Evolutionary conservation across 1,140 invertebrate species (phyloP).

Genomic region (Nylanderia fulva): DNA sequence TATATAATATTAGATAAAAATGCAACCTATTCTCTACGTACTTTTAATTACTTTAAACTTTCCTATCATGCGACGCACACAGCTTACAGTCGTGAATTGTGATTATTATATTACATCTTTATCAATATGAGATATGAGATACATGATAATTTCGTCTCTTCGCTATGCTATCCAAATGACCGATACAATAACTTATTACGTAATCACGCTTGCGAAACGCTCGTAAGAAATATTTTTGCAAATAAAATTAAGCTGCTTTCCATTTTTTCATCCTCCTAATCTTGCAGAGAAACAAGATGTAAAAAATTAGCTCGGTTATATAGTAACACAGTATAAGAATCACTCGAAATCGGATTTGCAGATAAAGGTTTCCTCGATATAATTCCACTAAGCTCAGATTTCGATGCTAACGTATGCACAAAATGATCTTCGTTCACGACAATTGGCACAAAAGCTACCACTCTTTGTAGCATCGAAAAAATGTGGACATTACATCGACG

Average conservation of each 20-base stretch:
- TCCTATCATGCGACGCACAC: neutral
- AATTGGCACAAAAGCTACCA: neutral
- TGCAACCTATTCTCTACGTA: neutral
- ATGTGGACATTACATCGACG: neutral
- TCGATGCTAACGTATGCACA: neutral
- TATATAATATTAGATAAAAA: neutral
- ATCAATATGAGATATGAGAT: slow-evolving; percentile 28
- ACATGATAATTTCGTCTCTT: slow-evolving; percentile 2
- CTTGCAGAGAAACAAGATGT: too few species aligned
- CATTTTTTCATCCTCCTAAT: neutral
- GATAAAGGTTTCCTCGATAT: neutral
- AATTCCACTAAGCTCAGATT: neutral
- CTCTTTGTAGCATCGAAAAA: neutral
- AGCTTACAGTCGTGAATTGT: neutral
- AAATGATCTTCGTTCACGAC: neutral
- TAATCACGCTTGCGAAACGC: neutral
- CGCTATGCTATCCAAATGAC: neutral
- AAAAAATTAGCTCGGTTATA: neutral
- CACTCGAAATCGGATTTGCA: too few species aligned
- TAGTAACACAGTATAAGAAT: neutral
- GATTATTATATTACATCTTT: slow-evolving; percentile 30
- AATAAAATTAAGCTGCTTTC: neutral
- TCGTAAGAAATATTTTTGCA: neutral
- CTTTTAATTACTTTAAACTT: neutral
- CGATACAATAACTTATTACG: slow-evolving; percentile 14